These are phyloP conservation scores for Pardalotus punctatus DNA, from an alignment of 2,113 vertebrate species.

Conservation along the genomic window DNA sequence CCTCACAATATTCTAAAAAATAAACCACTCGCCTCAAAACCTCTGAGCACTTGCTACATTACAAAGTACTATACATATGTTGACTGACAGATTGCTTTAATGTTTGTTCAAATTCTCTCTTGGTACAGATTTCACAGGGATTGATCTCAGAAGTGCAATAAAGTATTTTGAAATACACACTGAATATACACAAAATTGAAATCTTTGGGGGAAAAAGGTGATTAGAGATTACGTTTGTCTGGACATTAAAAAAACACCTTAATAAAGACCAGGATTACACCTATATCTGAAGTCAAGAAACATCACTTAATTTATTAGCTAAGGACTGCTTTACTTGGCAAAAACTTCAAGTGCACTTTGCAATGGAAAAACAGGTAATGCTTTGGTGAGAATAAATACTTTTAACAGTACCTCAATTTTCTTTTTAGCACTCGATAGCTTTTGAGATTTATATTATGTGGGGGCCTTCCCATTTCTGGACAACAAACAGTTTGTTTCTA, in stretches of 20 bases:
- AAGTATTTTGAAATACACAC: not conserved
- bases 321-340: not conserved
- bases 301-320: not conserved
- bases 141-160: not conserved
- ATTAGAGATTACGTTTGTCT: not conserved
- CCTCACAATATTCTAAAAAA: not conserved
- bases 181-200: not conserved
- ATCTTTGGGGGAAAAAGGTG: rapidly evolving
- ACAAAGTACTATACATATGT: not conserved
- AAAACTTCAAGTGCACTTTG: not conserved
- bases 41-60: not conserved
- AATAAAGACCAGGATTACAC: not conserved
- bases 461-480: not conserved
- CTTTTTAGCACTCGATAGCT: not conserved
- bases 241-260: not conserved
- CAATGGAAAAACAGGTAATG: not conserved
- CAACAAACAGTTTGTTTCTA: not conserved
- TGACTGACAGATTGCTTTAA: not conserved
- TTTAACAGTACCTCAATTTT: not conserved
- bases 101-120: not conserved
- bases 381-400: not conserved
- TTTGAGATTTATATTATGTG: not conserved
- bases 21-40: not conserved
- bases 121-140: not conserved
- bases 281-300: not conserved